Conservation (phyloP, 2,797 vertebrate genomes). For the Scolopax rusticola region DNA sequence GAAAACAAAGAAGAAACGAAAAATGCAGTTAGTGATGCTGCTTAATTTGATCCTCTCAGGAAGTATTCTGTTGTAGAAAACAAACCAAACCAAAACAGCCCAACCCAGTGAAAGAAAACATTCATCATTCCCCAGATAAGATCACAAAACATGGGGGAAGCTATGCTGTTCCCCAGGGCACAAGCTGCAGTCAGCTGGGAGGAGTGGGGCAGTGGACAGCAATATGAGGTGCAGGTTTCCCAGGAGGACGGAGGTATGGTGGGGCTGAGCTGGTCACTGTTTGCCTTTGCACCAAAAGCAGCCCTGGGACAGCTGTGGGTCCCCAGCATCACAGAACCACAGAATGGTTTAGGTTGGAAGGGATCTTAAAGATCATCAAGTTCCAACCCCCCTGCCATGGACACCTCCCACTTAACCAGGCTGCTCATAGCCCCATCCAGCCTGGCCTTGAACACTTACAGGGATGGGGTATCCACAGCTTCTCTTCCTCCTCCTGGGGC, state of each 20-base stretch:
- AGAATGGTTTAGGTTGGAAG: not conserved
- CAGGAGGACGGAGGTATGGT: fast-evolving
- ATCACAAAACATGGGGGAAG: not conserved
- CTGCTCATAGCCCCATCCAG: not conserved
- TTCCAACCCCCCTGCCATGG: not conserved
- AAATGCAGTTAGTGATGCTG: not conserved
- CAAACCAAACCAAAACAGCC: slow-evolving; percentile 13
- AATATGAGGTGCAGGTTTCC: not conserved
- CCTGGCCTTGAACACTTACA: not conserved
- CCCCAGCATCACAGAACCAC: not conserved
- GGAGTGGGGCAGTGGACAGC: not conserved
- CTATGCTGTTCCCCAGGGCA: not conserved
- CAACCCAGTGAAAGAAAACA: not conserved
- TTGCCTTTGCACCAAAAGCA: not conserved
- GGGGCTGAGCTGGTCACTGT: fast-evolving
- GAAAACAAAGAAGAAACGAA: slow-evolving; percentile 12
- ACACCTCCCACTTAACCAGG: not conserved
- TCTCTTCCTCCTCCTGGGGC: not conserved
- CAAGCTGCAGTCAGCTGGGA: not conserved
- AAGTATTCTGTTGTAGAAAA: not conserved
- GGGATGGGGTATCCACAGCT: no score
- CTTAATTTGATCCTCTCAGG: slow-evolving; percentile 16
- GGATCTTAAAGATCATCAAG: not conserved
- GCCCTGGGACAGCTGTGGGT: not conserved
- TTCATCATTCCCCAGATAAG: slow-evolving; percentile 5